A percentile compares a stretch with the other conserved stretches of the same genome.
phyloP scores from a whole-genome alignment of 1,140 invertebrate genomes.

The Cyclina sinensis region DNA sequence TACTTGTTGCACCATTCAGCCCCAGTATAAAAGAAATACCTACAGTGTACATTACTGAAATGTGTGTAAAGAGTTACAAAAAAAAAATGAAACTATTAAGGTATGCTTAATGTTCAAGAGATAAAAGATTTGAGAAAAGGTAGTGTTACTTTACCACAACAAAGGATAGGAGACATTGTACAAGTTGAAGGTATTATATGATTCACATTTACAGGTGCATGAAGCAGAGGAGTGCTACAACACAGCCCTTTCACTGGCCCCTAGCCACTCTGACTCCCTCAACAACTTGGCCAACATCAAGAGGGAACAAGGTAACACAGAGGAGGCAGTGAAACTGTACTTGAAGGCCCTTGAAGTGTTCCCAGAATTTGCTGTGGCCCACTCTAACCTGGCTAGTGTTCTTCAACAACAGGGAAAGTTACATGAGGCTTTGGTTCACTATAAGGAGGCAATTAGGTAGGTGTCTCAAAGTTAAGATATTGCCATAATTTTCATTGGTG shows the following conservation, averaged over 20 bases:
- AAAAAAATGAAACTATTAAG: too few species aligned
- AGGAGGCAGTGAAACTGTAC: constrained; percentile 98
- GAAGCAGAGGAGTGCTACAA: constrained; percentile 99
- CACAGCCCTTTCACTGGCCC: constrained; percentile 97
- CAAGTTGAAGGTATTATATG: too few species aligned
- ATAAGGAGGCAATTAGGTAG: constrained; percentile 98
- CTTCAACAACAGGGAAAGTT: constrained; percentile 98
- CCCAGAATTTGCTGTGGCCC: constrained; percentile 99
- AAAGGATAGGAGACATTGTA: too few species aligned
- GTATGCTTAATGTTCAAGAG: too few species aligned
- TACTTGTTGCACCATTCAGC: too few species aligned
- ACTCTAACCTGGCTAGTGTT: constrained; percentile 99
- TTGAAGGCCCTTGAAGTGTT: constrained; percentile 93
- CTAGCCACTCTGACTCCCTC: constrained; percentile 99
- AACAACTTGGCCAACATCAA: constrained; percentile 98
- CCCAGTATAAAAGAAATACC: too few species aligned
- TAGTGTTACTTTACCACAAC: too few species aligned
- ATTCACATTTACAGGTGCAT: constrained; percentile 91
- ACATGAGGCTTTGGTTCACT: constrained; percentile 98
- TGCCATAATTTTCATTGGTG: neutral
- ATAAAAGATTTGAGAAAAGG: too few species aligned
- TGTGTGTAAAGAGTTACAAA: too few species aligned
- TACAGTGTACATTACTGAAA: too few species aligned
- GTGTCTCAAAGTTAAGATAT: neutral
- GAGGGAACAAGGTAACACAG: constrained; percentile 95